phyloP scores from a whole-genome alignment of 2,888 invertebrate species.

The Onthophagus sagittarius region DNA sequence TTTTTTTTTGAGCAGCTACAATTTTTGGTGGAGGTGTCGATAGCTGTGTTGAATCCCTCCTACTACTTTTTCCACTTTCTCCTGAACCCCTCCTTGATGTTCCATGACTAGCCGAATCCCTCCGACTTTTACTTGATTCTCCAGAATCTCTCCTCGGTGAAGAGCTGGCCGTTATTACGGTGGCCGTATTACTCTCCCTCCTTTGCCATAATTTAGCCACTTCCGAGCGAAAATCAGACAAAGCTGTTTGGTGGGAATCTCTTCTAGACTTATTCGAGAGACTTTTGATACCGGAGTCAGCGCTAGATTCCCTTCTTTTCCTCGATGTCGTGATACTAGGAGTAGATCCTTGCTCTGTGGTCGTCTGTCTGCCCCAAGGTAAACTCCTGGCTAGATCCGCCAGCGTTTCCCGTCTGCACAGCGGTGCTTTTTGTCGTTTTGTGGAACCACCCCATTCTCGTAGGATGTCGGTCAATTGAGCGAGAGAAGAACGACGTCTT shows the following conservation, averaged over 20 bases:
- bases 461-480: slow-evolving; percentile 83
- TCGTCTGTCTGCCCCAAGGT: slow-evolving; percentile 72
- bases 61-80: slow-evolving; percentile 64
- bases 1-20: slow-evolving; percentile 57
- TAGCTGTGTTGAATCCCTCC: slow-evolving; percentile 64
- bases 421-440: slow-evolving; percentile 58
- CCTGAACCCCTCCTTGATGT: slow-evolving; percentile 65
- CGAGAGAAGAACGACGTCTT: slow-evolving; percentile 77
- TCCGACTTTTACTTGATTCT: slow-evolving; percentile 62
- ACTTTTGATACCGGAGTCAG: slow-evolving; percentile 76
- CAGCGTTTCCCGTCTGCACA: slow-evolving; percentile 80
- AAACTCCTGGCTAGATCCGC: slow-evolving; percentile 82
- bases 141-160: slow-evolving; percentile 59
- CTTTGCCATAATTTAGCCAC: slow-evolving; percentile 69
- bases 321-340: slow-evolving; percentile 50
- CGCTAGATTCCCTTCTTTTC: slow-evolving; percentile 83
- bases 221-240: slow-evolving; percentile 66
- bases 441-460: slow-evolving; percentile 78
- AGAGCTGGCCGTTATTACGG: slow-evolving; percentile 47
- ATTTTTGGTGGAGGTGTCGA: slow-evolving; percentile 57
- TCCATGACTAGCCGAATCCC: slow-evolving; percentile 57
- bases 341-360: slow-evolving; percentile 50
- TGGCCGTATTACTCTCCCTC: slow-evolving; percentile 58
- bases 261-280: slow-evolving; percentile 67
- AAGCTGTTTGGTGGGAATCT: slow-evolving; percentile 63